These are phyloP conservation scores for Acanthoscelides obtectus DNA, from an alignment of 2,888 invertebrate genomes.

Conservation along the genomic window DNA sequence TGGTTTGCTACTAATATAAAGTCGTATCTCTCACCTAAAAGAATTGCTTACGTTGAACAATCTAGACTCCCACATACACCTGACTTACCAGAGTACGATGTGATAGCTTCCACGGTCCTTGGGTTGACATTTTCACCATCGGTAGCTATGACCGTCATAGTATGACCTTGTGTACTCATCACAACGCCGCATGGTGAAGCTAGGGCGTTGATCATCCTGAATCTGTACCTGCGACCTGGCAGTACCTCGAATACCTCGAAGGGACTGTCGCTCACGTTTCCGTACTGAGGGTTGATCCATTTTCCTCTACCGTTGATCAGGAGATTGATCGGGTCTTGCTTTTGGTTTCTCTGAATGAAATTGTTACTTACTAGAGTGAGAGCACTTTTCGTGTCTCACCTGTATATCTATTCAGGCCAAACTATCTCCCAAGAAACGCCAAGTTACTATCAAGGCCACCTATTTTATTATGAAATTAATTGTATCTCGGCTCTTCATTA, in stretches of 20 bases:
- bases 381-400: too few relatives aligned
- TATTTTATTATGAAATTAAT: too few relatives aligned
- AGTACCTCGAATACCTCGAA: constrained; percentile 77
- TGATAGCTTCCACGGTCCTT: not conserved
- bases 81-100: not conserved
- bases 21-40: not conserved
- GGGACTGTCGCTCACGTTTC: constrained; percentile 78
- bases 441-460: too few relatives aligned
- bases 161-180: constrained; percentile 76
- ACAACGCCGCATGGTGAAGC: constrained; percentile 83
- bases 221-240: constrained; percentile 73
- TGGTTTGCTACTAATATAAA: not conserved
- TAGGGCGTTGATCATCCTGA: constrained; percentile 79
- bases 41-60: not conserved
- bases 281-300: not conserved
- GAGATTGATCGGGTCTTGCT: not conserved
- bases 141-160: constrained; percentile 70
- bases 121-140: constrained; percentile 53
- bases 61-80: too few relatives aligned
- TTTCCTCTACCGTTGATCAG: not conserved
- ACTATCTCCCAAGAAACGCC: too few relatives aligned
- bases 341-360: not conserved
- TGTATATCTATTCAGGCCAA: too few relatives aligned
- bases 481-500: too few relatives aligned
- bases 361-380: too few relatives aligned